A percentile compares a stretch with the other conserved stretches of the same genome.
Conservation (phyloP, 2,888 invertebrate genomes). For the Heteropelma amictum region DNA sequence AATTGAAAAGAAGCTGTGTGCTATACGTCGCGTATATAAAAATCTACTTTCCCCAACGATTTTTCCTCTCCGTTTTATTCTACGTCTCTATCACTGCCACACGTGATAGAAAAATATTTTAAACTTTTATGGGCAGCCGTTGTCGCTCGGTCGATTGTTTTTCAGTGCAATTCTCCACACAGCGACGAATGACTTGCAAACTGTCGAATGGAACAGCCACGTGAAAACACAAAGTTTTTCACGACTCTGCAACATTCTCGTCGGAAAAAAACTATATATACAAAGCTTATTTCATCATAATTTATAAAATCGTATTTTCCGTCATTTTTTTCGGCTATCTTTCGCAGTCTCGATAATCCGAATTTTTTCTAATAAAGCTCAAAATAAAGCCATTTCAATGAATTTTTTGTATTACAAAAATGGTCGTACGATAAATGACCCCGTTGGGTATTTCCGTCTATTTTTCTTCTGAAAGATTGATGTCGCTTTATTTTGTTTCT, state of each 20-base stretch:
- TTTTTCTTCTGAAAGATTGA: too few species aligned
- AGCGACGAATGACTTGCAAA: slow-evolving; percentile 11
- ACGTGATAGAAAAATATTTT: slow-evolving; percentile 27
- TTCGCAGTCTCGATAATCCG: too few species aligned
- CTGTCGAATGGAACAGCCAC: slow-evolving; percentile 14
- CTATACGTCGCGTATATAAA: neutral
- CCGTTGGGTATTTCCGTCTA: too few species aligned
- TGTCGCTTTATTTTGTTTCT: too few species aligned
- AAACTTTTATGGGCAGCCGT: slow-evolving; percentile 39
- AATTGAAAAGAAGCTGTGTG: neutral
- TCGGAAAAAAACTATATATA: neutral
- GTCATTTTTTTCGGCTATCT: too few species aligned
- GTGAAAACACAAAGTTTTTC: neutral
- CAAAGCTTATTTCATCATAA: too few species aligned
- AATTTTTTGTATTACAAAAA: too few species aligned
- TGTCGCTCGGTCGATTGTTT: slow-evolving; percentile 36
- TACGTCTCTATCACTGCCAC: neutral
- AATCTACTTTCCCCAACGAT: neutral
- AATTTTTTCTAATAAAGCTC: too few species aligned
- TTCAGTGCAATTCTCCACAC: slow-evolving; percentile 7
- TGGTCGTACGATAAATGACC: too few species aligned
- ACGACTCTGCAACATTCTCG: neutral
- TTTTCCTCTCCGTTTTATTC: neutral
- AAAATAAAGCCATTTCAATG: too few species aligned
- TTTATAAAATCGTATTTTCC: too few species aligned